Evolutionary conservation across 2,888 invertebrate species (phyloP), one percentile per base, ranked within the genome.

Genomic region (Acrocyrtus sp.): DNA sequence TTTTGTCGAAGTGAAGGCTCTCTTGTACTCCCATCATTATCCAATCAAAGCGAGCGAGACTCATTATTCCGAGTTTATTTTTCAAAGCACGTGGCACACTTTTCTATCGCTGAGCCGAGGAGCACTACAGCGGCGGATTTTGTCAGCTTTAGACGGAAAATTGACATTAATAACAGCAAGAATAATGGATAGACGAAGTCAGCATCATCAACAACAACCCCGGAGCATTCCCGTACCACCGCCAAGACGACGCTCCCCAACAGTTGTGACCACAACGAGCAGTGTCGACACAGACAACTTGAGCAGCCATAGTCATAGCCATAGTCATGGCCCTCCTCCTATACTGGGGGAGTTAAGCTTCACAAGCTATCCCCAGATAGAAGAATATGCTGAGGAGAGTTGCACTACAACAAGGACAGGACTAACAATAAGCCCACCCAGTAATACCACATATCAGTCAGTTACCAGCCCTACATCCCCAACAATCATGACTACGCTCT

Each of bases 181-280:
- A 26, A 62, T 41, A 62, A 62, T 62, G 62, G 62, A 62, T 12
- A 43, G 51, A 2, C 62, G 51, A 54, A 26, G 29, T 5, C 12
- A 53, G 3, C 53, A 17, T 50, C 21, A 50, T 50, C 50, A 50
- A 21, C 50, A 21, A 21, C 50, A 50, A n/a, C n/a, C n/a, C 50
- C 51, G 41, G 26, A 50, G 58, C 22, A 67, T 51, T 22, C 48
- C 54, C 15, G 58, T 58, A 1, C 67, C 67, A 3, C 67, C 67
- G 21, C 67, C 58, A 17, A 17, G 67, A 8, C 19, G 67, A 21
- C 26, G 8, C 43, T 67, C 58, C 10, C 67, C 67, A n/a, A 67
- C 67, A 6, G 67, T 67, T 19, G 67, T 67, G 51, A 67, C 67
- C 10, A 67, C 67, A 60, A 27, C 41, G 26, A 67, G 67, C 45